Percentiles rank a stretch among this genome's conserved stretches.
phyloP scores from a whole-genome alignment of 30 jellyfish, hydroid and myxozoan genomes.

The Cassiopea andromeda region DNA sequence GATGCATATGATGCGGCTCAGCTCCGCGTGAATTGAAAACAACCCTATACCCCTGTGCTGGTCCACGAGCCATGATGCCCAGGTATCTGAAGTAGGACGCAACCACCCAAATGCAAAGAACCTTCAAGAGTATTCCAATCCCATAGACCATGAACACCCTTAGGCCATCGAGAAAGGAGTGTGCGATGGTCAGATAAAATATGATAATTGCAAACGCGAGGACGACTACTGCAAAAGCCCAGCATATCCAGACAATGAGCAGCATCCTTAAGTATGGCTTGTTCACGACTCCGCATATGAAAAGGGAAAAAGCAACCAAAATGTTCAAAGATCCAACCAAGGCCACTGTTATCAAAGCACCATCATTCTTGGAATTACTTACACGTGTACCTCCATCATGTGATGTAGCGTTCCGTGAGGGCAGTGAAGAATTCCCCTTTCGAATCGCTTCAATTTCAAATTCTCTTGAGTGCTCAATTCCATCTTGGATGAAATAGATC shows the following conservation, averaged over 20 bases:
- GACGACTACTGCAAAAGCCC: constrained; percentile 44
- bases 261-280: constrained; percentile 26
- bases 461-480: constrained; percentile 30
- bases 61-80: constrained; percentile 64
- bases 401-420: not conserved
- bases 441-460: not conserved
- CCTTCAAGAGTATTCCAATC: constrained; percentile 40
- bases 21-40: constrained; percentile 74
- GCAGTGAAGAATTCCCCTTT: not conserved
- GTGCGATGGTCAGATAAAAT: constrained; percentile 34
- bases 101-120: constrained; percentile 72
- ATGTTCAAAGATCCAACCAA: constrained; percentile 48
- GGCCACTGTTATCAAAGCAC: constrained; percentile 23
- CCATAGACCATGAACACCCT: constrained; percentile 58
- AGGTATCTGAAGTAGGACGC: constrained; percentile 63
- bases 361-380: not conserved
- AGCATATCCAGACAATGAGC: constrained; percentile 50
- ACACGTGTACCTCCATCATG: not conserved
- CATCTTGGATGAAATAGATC: constrained; percentile 57
- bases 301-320: constrained; percentile 6
- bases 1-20: constrained; percentile 43
- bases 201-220: constrained; percentile 24
- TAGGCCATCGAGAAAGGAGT: constrained; percentile 59
- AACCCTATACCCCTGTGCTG: constrained; percentile 69
- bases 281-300: constrained; percentile 35